Evolutionary conservation across 1,140 invertebrate genomes (phyloP), one percentile per base, ranked within the genome.

Genomic region (Sminthurinus signatus): DNA sequence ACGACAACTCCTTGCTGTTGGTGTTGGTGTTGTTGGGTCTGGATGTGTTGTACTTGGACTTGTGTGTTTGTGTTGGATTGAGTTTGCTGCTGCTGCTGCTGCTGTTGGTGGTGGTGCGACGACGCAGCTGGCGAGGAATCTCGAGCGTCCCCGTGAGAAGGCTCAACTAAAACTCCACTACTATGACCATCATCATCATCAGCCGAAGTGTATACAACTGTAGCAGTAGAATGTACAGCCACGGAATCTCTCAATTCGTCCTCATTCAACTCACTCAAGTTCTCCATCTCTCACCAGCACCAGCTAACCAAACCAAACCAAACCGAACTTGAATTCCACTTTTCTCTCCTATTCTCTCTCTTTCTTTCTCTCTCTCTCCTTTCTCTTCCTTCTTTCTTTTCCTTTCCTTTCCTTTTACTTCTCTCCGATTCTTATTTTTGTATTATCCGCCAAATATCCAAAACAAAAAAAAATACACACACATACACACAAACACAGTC

Each of bases 11-110:
- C 56, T 46, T 63, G 62, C 29, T 73, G 31, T 50, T 64, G 21
- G 65, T 70, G 62, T 64, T 73, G 25, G 69, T 68, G 48, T 64
- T 73, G 71, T 58, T 56, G 48, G 60, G 43, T 62, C 3, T 39
- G 36, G 27, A 15, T 2, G 54, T 27, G 21, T 27, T 29, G 14
- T 15, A 15, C 32, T 8, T n/a, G 15, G 32, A 36, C 32, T 36
- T 36, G 32, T 36, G 5, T n/a, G n/a, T n/a, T n/a, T n/a, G n/a
- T 36, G 32, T 36, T 36, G 32, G 32, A 15, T 62, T 36, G 3
- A 25, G 58, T 48, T 48, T n/a, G 60, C 56, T 60, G 60, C 28
- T 73, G 27, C 55, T 65, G n/a, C 65, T 69, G 60, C 68, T 72
- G 29, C 68, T 69, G 39, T 65, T 72, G 69, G 60, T 56, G 36